A percentile compares a stretch with the other conserved stretches of the same genome.
Conservation (phyloP, 2,888 invertebrate species). For the Sturmia bella region DNA sequence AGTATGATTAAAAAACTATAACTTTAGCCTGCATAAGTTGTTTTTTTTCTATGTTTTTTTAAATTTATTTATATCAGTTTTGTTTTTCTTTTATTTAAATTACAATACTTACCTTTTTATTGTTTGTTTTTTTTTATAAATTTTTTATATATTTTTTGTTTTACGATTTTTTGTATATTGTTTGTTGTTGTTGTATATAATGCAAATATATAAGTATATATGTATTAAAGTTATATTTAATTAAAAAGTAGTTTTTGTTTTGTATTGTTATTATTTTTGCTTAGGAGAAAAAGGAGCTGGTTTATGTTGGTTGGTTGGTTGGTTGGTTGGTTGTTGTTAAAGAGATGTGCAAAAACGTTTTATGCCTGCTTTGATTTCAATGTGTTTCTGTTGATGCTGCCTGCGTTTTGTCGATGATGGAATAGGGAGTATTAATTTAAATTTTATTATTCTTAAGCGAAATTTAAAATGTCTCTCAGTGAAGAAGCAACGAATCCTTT, state of each 20-base stretch:
- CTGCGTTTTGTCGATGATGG: background rate
- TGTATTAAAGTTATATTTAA: slow-evolving; percentile 66
- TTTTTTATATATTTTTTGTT: slow-evolving; percentile 22
- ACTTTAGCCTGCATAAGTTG: slow-evolving; percentile 47
- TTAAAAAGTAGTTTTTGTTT: slow-evolving; percentile 64
- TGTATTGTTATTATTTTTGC: slow-evolving; percentile 48
- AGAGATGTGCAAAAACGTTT: slow-evolving; percentile 22
- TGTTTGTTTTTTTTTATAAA: slow-evolving; percentile 18
- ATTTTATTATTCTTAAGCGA: slow-evolving; percentile 7
- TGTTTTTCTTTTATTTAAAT: slow-evolving; percentile 44
- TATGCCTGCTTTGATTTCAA: slow-evolving; percentile 23
- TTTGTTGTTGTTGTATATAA: slow-evolving; percentile 65
- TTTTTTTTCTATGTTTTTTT: no score
- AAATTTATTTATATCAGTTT: slow-evolving; percentile 27
- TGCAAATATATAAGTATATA: slow-evolving; percentile 64
- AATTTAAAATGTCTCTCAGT: slow-evolving; percentile 9
- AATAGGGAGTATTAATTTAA: background rate
- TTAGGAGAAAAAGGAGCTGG: slow-evolving; percentile 44
- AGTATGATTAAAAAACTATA: slow-evolving; percentile 57
- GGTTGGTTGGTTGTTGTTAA: slow-evolving; percentile 37
- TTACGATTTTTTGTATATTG: slow-evolving; percentile 53
- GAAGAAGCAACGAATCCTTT: slow-evolving; percentile 50
- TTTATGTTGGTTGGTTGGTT: no score
- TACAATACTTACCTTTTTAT: slow-evolving; percentile 67
- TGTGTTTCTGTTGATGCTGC: slow-evolving; percentile 26